A percentile compares a stretch with the other conserved stretches of the same genome.
Evolutionary conservation across 2,113 vertebrate genomes (phyloP).

Genomic region (Podilymbus podiceps): DNA sequence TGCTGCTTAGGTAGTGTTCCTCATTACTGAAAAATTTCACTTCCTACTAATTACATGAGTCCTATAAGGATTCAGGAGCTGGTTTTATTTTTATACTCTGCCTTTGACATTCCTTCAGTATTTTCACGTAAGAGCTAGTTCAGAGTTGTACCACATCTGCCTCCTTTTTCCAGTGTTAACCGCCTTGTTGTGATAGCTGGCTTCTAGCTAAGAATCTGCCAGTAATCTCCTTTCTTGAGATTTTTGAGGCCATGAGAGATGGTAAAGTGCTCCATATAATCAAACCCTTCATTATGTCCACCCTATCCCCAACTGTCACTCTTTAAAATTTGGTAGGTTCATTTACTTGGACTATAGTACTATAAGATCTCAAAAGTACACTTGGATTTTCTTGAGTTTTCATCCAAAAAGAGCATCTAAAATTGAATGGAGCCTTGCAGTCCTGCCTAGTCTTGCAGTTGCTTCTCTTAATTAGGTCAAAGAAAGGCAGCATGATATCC

Average conservation of each 20-base stretch:
- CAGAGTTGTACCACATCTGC: not conserved
- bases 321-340: not conserved
- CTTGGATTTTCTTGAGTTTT: not conserved
- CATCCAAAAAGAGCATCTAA: not conserved
- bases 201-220: not conserved
- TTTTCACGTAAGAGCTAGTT: not conserved
- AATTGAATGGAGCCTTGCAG: not conserved
- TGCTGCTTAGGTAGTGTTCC: not conserved
- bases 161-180: not conserved
- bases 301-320: not conserved
- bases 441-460: not conserved
- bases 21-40: not conserved
- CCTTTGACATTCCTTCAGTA: not conserved
- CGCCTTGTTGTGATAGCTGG: not conserved
- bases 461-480: not conserved
- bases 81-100: not conserved
- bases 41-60: not conserved
- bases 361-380: not conserved
- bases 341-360: not conserved
- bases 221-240: not conserved
- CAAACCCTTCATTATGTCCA: not conserved
- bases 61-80: not conserved
- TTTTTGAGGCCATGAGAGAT: not conserved
- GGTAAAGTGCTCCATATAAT: not conserved
- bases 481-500: not conserved